Evolutionary conservation across 92 coral and sea anemone genomes (phyloP), one percentile per base, ranked within the genome.

Genomic region (Porites evermanni): DNA sequence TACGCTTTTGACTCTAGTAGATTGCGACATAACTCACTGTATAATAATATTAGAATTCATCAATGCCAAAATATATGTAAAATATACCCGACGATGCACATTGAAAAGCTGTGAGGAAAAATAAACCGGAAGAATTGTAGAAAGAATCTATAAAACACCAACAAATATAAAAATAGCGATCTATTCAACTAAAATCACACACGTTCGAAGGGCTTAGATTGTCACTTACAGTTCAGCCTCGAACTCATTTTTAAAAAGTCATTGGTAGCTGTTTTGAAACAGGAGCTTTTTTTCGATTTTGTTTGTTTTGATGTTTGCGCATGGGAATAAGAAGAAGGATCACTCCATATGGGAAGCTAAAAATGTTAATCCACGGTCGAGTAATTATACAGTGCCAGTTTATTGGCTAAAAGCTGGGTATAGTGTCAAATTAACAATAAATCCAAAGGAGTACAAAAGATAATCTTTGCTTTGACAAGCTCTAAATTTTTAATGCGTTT

Each of bases 341-440:
- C 59, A 74, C 50, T 70, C 32, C 13, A 58, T 17, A 69, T 60
- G 23, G 77, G 76, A 53, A 64, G 68, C 53, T 19, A 20, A 80
- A 81, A 56, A 56, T 12, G 23, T 51, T 64, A 67, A 79, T 52
- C 72, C 65, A 79, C 74, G 13, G 24, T 38, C 47, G 11, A 67
- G 24, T 13, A 64, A 73, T 83, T 83, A 73, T 83, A 12, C 65
- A n/a, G 64, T 12, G 64, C 44, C 61, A 19, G 66, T 13, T 83
- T 64, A 83, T 83, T 83, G 87, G 87, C 53, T 32, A 16, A 83
- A 47, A 26, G 23, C 63, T n/a, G 3, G 64, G 16, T 44, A 53
- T 63, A 83, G 78, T 74, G 87, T 83, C 87, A 83, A 73, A 83
- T 83, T 14, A 74, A 83, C 80, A 83, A 83, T 83, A 58, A 73